Evolutionary conservation across 1,140 invertebrate species (phyloP), one percentile per base, ranked within the genome.

Genomic region (Dryas iulia): DNA sequence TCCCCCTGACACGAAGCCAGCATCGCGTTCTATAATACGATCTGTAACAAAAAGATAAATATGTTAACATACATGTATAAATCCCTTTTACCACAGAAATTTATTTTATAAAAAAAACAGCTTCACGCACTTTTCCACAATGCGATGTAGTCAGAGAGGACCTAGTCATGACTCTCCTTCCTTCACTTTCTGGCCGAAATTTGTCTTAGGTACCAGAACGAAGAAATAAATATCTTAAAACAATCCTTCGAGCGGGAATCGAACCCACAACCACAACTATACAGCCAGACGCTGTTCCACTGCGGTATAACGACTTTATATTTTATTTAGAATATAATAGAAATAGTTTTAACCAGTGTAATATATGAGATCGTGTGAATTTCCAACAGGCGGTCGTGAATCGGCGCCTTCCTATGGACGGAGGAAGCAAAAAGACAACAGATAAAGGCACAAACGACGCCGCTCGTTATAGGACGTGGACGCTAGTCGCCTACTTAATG

Each of bases 1-100:
- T 0, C 93, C 95, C 35, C 94, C 95, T 2, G 95, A 96, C 68
- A 95, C 95, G 81, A 95, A 96, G 25, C 95, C 95, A 1, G 94
- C 94, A 78, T 96, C 95, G 63, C 93, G 92, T 66, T 95, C 95
- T 53, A 90, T 66, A 72, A 90, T 86, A 76, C 87, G 82, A 82
- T 92, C 92, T 92, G 89, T 21, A 92, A 92, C 81, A 87, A 87
- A 65, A 24, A 71, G 59, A 74, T 11, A 65, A 4, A n/a, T 10
- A 66, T 57, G 10, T 52, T 39, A 54, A 26, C 11, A 24, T 26
- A 35, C 39, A 3, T 61, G 18, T 53, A 24, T 12, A 56, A 59
- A 57, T 8, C 14, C 18, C 21, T 21, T 21, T 8, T 8, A 47
- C 6, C 7, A 0, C n/a, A 56, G 6, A 10, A 21, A 33, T 3